Conservation (phyloP, 64 coral and sea anemone genomes). For the Acropora yongei region DNA sequence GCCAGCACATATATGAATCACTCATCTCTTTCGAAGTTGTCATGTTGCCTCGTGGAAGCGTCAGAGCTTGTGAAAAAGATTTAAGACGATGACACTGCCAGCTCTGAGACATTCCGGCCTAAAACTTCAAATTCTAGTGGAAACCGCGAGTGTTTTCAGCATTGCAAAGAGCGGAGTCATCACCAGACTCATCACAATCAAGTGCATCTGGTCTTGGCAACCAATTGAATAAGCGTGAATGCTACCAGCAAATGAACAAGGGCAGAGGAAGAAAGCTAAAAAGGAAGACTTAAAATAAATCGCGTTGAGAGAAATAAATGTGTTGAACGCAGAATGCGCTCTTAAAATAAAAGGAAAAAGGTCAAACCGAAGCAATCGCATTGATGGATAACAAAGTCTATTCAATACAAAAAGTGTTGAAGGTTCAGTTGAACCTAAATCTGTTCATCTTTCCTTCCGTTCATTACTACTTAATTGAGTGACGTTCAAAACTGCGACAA, state of each 20-base stretch:
- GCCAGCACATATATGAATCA: slow-evolving; percentile 5
- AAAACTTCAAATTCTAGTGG: slow-evolving; percentile 14
- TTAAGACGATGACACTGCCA: slow-evolving; percentile 22
- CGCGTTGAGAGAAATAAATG: not conserved
- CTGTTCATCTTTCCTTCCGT: no score
- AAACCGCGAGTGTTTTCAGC: not conserved
- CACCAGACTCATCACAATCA: no score
- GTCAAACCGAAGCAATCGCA: no score
- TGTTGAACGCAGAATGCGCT: no score
- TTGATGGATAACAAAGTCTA: no score
- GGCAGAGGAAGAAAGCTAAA: slow-evolving; percentile 34
- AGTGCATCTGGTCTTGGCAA: slow-evolving; percentile 33
- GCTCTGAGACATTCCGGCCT: slow-evolving; percentile 20
- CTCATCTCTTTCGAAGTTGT: slow-evolving; percentile 50
- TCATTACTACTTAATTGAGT: no score
- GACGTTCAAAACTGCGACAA: no score
- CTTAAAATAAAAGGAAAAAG: no score
- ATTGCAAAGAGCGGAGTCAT: no score
- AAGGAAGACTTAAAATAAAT: slow-evolving; percentile 31
- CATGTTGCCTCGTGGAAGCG: not conserved
- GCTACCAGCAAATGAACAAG: slow-evolving; percentile 48
- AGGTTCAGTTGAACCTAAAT: no score
- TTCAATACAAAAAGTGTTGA: no score
- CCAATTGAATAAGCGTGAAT: slow-evolving; percentile 43
- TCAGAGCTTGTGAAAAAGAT: slow-evolving; percentile 20